Evolutionary conservation across 2,797 vertebrate species (phyloP), one percentile per base, ranked within the genome.

Genomic region (Esox masquinongy): DNA sequence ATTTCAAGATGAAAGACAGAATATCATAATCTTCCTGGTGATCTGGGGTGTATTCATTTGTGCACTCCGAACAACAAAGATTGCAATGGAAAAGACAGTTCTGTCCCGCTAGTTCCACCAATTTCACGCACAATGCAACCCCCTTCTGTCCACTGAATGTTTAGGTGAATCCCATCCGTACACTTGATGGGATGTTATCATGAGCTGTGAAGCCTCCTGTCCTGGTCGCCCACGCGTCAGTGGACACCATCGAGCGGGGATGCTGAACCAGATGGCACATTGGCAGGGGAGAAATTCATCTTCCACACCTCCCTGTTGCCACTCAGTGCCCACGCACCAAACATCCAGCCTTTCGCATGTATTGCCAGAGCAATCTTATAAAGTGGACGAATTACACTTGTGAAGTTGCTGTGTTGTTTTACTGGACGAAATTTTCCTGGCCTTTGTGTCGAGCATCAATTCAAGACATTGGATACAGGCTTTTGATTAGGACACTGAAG

Each of bases 191-290:
- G 19, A 49, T 7, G 15, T 73, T 77, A 39, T 74, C 59, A 7
- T 75, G 53, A 63, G 39, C 19, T 77, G 77, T 76, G 63, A 68
- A 70, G 80, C 50, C 74, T 85, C 81, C 71, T 74, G 82, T 77
- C 11, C 51, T 16, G 6, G 66, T 80, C 51, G 79, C 83, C 86
- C 68, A 76, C 87, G 73, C 76, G 71, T 85, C 76, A 59, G 80
- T 34, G 84, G 81, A 82, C 81, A 73, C 79, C 56, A 74, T 15
- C 15, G 70, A 77, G 79, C 72, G 70, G 77, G 80, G 81, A 81
- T 82, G 82, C 74, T 70, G 56, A 9, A 26, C 85, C 77, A 92
- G 90, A 91, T 91, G 90, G 91, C 74, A 51, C 75, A 81, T 81
- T 89, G 88, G 89, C 87, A 82, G 86, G 90, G 69, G 76, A 74